Conservation (phyloP, 2,888 invertebrate species). For the Ceraclea dissimilis region DNA sequence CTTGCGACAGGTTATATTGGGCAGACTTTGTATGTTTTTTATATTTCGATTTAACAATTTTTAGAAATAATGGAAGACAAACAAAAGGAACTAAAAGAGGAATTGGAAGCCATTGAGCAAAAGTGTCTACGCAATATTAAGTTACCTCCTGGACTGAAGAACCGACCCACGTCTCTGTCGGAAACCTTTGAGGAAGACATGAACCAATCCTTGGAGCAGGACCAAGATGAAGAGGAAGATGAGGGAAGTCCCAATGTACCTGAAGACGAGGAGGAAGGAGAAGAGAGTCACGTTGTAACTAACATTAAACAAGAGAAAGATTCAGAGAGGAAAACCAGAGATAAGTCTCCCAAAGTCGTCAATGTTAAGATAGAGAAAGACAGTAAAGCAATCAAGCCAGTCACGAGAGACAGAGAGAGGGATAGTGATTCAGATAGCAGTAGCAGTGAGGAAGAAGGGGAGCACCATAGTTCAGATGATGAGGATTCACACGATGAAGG, state of each 20-base stretch:
- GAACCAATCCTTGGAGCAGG: neutral
- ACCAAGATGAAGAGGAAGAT: conserved; percentile 1
- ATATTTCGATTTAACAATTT: too few relatives aligned
- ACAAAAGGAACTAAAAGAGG: conserved; percentile 54
- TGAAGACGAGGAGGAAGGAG: conserved; percentile 6
- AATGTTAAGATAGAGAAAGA: neutral
- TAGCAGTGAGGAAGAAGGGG: neutral
- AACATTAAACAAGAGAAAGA: conserved; percentile 10
- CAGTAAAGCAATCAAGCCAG: neutral
- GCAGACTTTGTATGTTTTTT: too few relatives aligned
- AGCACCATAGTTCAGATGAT: conserved; percentile 6
- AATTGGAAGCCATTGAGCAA: conserved; percentile 56
- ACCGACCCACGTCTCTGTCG: conserved; percentile 11
- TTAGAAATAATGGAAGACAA: conserved; percentile 58
- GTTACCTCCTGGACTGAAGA: conserved; percentile 18
- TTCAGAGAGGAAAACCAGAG: conserved; percentile 2
- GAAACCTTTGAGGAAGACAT: conserved; percentile 2
- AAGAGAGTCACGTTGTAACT: neutral
- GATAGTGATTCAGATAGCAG: neutral
- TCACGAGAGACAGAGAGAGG: neutral
- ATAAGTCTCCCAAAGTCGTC: neutral
- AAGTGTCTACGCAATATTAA: conserved; percentile 35
- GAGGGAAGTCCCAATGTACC: neutral
- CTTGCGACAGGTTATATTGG: too few relatives aligned
- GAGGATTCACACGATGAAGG: neutral